phyloP scores from a whole-genome alignment of 2,797 vertebrate species.

The Mionectes olivaceus region DNA sequence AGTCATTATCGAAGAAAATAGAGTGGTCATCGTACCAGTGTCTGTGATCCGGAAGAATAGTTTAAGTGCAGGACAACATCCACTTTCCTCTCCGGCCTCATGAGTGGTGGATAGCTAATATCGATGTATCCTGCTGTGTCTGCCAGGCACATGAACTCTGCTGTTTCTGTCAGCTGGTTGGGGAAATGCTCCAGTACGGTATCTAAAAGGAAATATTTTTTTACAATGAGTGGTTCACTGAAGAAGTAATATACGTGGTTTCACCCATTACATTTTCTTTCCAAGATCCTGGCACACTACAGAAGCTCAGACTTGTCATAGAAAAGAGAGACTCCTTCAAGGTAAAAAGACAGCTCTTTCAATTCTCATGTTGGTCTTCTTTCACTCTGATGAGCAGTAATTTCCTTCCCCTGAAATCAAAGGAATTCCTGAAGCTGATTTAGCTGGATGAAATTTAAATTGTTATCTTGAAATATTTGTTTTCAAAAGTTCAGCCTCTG shows the following conservation, averaged over 20 bases:
- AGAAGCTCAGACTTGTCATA: not conserved
- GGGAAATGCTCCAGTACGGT: conserved; percentile 83
- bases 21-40: conserved; percentile 25
- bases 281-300: not conserved
- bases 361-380: not conserved
- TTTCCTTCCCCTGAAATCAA: not conserved
- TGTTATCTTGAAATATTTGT: not conserved
- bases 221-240: not conserved
- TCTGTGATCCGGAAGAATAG: conserved; percentile 79
- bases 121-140: conserved; percentile 85
- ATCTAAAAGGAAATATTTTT: conserved; percentile 76
- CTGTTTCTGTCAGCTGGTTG: conserved; percentile 81
- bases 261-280: not conserved
- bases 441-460: not conserved
- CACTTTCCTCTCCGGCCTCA: conserved; percentile 79
- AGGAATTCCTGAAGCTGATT: not conserved
- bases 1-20: not conserved
- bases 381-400: not conserved
- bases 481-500: not conserved
- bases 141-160: conserved; percentile 77
- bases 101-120: conserved; percentile 81
- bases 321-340: not conserved
- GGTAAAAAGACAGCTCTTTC: not conserved
- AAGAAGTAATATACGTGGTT: not conserved
- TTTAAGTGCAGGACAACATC: conserved; percentile 85